phyloP scores from a whole-genome alignment of 2,888 invertebrate species.

The Chloroclystis v-ata region DNA sequence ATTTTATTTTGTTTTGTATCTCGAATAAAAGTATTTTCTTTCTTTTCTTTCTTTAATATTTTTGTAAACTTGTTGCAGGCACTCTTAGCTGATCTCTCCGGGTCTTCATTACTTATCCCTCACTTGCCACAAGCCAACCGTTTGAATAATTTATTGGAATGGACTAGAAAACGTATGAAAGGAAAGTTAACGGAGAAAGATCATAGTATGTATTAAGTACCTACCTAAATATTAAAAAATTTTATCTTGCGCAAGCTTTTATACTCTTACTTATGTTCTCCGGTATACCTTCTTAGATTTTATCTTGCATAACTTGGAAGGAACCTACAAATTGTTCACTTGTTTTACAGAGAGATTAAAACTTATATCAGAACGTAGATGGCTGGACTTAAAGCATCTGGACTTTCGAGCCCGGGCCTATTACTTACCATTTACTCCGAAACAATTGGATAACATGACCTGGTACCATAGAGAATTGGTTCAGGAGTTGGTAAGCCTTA shows the following conservation, averaged over 20 bases:
- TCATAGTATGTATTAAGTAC: constrained; percentile 50
- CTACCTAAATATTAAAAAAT: no score
- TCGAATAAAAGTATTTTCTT: no score
- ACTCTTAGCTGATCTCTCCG: constrained; percentile 57
- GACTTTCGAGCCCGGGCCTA: constrained; percentile 57
- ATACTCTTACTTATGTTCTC: background rate
- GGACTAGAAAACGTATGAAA: constrained; percentile 55
- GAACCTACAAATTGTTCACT: no score
- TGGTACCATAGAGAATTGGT: constrained; percentile 58
- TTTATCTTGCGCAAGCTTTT: no score
- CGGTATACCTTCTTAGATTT: no score
- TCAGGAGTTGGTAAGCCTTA: constrained; percentile 46
- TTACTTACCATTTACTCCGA: constrained; percentile 54
- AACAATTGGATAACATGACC: constrained; percentile 51
- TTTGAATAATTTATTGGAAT: constrained; percentile 58
- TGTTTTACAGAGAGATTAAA: constrained; percentile 84
- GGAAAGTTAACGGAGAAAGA: constrained; percentile 42
- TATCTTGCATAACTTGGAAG: no score
- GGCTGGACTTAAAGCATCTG: constrained; percentile 65
- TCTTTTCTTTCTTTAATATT: no score
- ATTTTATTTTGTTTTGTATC: no score
- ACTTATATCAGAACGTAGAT: constrained; percentile 89
- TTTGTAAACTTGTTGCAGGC: constrained; percentile 39
- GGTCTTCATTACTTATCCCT: constrained; percentile 58
- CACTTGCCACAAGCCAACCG: constrained; percentile 61